phyloP scores from a whole-genome alignment of 2,797 vertebrate genomes.

The Arnoldichthys spilopterus region DNA sequence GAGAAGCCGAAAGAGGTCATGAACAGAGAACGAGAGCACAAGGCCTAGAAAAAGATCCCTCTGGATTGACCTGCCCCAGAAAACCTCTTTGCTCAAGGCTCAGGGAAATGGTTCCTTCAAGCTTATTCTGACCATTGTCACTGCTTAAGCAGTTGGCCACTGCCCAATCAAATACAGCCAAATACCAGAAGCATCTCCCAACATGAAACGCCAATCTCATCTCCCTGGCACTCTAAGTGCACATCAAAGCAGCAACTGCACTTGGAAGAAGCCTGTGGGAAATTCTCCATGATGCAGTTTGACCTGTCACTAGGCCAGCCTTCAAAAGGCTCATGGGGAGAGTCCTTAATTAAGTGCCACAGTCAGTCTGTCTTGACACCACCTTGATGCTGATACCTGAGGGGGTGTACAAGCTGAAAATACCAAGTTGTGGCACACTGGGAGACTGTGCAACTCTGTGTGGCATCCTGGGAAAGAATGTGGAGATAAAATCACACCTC shows the following conservation, averaged over 20 bases:
- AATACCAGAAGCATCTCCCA: neutral
- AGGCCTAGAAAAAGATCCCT: neutral
- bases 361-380: neutral
- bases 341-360: neutral
- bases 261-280: neutral
- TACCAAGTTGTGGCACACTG: neutral
- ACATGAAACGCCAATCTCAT: neutral
- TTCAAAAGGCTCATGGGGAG: neutral
- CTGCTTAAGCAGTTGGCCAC: neutral
- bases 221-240: neutral
- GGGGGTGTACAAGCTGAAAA: neutral
- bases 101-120: neutral
- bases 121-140: neutral
- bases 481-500: neutral
- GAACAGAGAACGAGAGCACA: neutral
- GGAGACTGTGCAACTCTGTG: neutral
- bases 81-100: neutral
- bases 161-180: neutral
- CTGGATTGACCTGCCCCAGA: neutral
- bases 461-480: neutral
- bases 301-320: neutral
- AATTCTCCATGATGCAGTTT: neutral
- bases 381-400: neutral
- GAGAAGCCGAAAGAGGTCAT: neutral
- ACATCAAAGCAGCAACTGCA: conserved; percentile 2